Base-by-base conservation (phyloP, 2,797 vertebrate species). In the Sandelia bainsii region DNA sequence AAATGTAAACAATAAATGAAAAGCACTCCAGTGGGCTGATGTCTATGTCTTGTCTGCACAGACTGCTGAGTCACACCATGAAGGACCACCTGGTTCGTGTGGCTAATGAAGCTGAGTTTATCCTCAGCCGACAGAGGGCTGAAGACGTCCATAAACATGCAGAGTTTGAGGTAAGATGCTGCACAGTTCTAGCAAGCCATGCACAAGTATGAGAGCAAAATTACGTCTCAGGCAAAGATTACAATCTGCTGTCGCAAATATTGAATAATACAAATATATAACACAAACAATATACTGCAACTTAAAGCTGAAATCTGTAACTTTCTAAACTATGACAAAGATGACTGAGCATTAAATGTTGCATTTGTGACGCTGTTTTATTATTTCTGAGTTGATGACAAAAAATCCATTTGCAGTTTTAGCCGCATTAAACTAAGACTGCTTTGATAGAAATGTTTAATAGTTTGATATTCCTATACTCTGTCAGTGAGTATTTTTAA, bases 1-100 rank as follows among this genome's bases (percentile, higher is more conserved):
- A 44, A 37, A 19, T 39, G 49, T 39, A 2, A 51, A 16, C 48
- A 25, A 44, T 7, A 5, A 22, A 45, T 59, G n/a, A 25, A 39
- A 19, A 45, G 49, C 27, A 39, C 42, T 72, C 16, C 19, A 27
- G 23, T 48, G 16, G 20, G 37, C 62, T 82, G 52, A 86, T 54
- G 58, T 48, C 29, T 32, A 17, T 81, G 46, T 76, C 8, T 32
- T 86, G 17, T 92, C 54, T 84, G 79, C 45, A 16, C 80, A 99
- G 98, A 82, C 93, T 99, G 87, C 93, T 99, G 80, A 98, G 98
- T 89, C 98, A 99, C 91, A 99, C 97, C 65, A 99, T 99, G 98
- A 99, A 99, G 92, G 98, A 99, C 89, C 98, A 99, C 90, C 94
- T 99, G 84, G 98, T 99, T 52, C 96, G 97, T 71, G 98, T 99